Conservation (phyloP, 1,140 invertebrate genomes). For the Cotesia chilonis region DNA sequence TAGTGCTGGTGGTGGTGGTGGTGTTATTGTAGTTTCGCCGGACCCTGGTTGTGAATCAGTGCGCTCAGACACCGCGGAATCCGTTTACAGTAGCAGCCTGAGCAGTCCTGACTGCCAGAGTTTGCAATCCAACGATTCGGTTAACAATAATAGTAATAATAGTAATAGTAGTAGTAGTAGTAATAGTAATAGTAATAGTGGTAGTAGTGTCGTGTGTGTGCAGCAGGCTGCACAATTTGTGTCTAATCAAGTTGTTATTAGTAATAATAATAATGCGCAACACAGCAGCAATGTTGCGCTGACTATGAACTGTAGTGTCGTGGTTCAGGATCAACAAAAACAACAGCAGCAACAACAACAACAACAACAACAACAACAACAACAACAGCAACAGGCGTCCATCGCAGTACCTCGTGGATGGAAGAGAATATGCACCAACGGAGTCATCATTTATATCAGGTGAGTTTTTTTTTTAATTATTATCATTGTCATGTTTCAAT, state of each 20-base stretch:
- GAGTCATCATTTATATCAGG: slow-evolving; percentile 70
- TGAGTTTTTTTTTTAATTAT: slow-evolving; percentile 40
- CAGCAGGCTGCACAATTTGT: slow-evolving; percentile 57
- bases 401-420: slow-evolving; percentile 68
- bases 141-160: slow-evolving; percentile 38
- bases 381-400: slow-evolving; percentile 41
- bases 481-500: background rate
- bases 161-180: no score
- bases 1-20: background rate
- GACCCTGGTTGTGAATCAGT: slow-evolving; percentile 56
- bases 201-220: slow-evolving; percentile 50
- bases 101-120: slow-evolving; percentile 61
- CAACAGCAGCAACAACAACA: slow-evolving; percentile 45
- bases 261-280: slow-evolving; percentile 13
- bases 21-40: background rate
- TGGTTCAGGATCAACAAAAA: slow-evolving; percentile 42
- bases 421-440: slow-evolving; percentile 68
- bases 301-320: slow-evolving; percentile 34
- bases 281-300: slow-evolving; percentile 38
- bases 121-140: slow-evolving; percentile 48
- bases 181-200: slow-evolving; percentile 40
- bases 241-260: slow-evolving; percentile 21
- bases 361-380: slow-evolving; percentile 40
- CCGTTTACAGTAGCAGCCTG: slow-evolving; percentile 59
- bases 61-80: slow-evolving; percentile 62